Evolutionary conservation across 2,797 vertebrate species (phyloP), one percentile per base, ranked within the genome.

Genomic region (Rhynchotus rufescens): DNA sequence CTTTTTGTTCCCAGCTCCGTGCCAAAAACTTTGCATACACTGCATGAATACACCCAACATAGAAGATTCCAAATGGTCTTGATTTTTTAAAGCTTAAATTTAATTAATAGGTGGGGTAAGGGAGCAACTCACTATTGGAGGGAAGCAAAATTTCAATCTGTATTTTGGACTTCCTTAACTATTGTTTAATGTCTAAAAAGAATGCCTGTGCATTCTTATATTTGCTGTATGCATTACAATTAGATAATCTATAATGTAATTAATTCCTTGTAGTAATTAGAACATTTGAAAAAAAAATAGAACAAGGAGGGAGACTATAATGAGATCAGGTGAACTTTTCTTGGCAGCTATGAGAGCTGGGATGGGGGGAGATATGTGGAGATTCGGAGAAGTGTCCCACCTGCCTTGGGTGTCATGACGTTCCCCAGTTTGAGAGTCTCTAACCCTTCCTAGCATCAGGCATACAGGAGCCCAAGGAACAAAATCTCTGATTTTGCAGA

Each of bases 201-300:
- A 90, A 61, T 74, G 49, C 60, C 67, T 82, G 28, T 86, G 67
- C 25, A 76, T 91, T 60, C 36, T 92, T 65, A 2, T 78, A 88
- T 96, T 94, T 86, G 56, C 67, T 76, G 42, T 64, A 77, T 42
- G 60, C 44, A 79, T 77, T 66, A 78, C 20, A 88, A 66, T 87
- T 87, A 71, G 44, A 77, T 79, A 89, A 92, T 89, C 78, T 79
- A 34, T 93, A 86, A 72, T 67, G 95, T 94, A 72, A 95, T 88
- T 87, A 95, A 96, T 72, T 68, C 49, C 40, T 90, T 80, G 84
- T 80, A 83, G 76, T 87, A 62, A 89, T 95, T 92, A 94, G 85
- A 94, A 91, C 44, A 85, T 91, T 4, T 87, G 57, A 13, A 49
- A 49, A 47, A 93, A 89, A 91, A 94, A 49, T 60, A 86, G 92